Percentiles rank a stretch among this genome's conserved stretches.
Conservation (phyloP, 2,888 invertebrate species). For the Dyspetes luteomarginatus region DNA sequence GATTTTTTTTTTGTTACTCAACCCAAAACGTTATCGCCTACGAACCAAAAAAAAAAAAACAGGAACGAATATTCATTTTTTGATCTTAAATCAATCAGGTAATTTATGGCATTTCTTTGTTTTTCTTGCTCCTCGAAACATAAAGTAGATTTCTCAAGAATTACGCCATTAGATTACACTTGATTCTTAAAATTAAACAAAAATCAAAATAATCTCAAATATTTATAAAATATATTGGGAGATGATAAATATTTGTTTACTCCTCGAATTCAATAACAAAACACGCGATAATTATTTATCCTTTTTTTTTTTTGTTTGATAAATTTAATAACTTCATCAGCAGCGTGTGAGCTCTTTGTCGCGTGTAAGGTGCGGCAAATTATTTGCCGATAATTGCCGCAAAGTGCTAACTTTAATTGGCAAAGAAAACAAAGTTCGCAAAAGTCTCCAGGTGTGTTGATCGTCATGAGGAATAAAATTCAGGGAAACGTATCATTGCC, state of each 20-base stretch:
- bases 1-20: no score
- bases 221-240: background rate
- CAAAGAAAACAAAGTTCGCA: background rate
- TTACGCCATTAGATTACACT: no score
- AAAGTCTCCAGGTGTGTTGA: background rate
- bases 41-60: no score
- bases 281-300: slow-evolving; percentile 16
- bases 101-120: no score
- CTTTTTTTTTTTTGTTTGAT: slow-evolving; percentile 10
- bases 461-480: background rate
- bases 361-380: background rate
- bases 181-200: no score
- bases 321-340: slow-evolving; percentile 31
- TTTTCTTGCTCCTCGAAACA: no score
- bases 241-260: background rate
- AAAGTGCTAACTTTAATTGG: background rate
- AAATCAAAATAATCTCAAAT: background rate
- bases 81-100: no score
- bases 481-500: background rate
- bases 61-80: no score
- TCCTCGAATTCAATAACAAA: background rate
- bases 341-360: background rate
- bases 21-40: no score
- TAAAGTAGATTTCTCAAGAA: no score
- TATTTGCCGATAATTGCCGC: background rate